Evolutionary conservation across 2,113 vertebrate species (phyloP).

Genomic region (Sinocyclocheilus maitianheensis): DNA sequence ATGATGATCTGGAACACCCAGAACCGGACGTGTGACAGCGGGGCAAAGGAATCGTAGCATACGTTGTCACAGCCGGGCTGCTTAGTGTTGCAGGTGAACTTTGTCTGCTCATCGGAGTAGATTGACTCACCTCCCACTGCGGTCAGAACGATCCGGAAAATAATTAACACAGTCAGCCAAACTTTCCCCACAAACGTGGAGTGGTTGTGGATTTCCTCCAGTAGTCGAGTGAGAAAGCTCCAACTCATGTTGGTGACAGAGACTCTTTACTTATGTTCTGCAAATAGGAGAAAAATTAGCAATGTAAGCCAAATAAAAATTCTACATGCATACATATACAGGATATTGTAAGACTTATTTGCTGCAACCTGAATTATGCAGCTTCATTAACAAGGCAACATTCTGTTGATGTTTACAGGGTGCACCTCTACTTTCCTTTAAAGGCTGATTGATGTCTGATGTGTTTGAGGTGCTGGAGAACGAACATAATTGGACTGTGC

Average conservation of each 20-base stretch:
- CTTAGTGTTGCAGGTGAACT: conserved; percentile 97
- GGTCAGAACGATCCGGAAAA: conserved; percentile 96
- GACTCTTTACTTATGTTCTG: conserved; percentile 85
- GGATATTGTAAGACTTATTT: background rate
- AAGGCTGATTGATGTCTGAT: no score
- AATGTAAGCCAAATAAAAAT: background rate
- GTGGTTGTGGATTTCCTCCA: conserved; percentile 99
- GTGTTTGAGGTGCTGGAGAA: no score
- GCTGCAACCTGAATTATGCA: no score
- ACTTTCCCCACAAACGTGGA: conserved; percentile 99
- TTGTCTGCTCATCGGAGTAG: conserved; percentile 96
- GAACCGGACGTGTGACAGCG: conserved; percentile 94
- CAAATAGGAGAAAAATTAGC: conserved; percentile 26
- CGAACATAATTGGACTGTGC: no score
- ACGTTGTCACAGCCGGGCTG: conserved; percentile 98
- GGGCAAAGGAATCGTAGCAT: conserved; percentile 95
- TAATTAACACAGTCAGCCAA: conserved; percentile 95
- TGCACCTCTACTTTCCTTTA: no score
- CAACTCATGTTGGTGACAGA: conserved; percentile 98
- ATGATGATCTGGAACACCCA: conserved; percentile 99
- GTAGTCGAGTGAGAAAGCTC: conserved; percentile 97
- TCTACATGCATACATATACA: background rate
- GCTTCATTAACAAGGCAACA: no score
- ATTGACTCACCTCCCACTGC: conserved; percentile 96
- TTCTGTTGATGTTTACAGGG: no score